phyloP scores from a whole-genome alignment of 1,140 invertebrate species.

The Drosophila carrolli region DNA sequence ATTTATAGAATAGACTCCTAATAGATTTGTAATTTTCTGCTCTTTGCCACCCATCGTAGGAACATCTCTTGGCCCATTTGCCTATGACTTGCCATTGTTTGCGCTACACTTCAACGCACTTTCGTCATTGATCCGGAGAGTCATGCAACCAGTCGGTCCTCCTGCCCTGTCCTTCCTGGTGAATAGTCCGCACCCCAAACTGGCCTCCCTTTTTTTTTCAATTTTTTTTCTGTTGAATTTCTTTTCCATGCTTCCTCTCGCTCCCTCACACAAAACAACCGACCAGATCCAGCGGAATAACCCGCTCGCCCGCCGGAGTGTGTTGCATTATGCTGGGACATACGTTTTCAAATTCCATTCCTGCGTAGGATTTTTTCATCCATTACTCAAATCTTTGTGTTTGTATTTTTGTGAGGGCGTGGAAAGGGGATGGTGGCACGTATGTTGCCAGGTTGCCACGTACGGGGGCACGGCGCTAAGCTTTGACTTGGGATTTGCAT shows the following conservation, averaged over 20 bases:
- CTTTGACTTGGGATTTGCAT: slow-evolving; percentile 83
- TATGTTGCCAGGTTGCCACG: slow-evolving; percentile 74
- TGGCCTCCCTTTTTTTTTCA: slow-evolving; percentile 16
- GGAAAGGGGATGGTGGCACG: slow-evolving; percentile 4
- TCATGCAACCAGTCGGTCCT: slow-evolving; percentile 17
- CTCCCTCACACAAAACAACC: slow-evolving; percentile 9
- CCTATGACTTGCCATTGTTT: slow-evolving; percentile 76
- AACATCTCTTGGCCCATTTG: slow-evolving; percentile 53
- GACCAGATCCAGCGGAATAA: slow-evolving; percentile 42
- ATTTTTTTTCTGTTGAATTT: slow-evolving; percentile 72
- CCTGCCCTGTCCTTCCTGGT: background rate
- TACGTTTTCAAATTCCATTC: slow-evolving; percentile 80
- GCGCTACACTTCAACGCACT: slow-evolving; percentile 81
- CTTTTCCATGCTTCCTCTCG: slow-evolving; percentile 9
- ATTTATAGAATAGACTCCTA: background rate
- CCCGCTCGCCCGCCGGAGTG: slow-evolving; percentile 37
- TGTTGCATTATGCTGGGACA: slow-evolving; percentile 78
- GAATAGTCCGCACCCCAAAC: slow-evolving; percentile 5
- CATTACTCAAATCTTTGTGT: slow-evolving; percentile 61
- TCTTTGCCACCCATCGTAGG: slow-evolving; percentile 3
- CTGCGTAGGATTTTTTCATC: slow-evolving; percentile 63
- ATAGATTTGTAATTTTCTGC: slow-evolving; percentile 11
- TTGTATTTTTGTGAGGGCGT: slow-evolving; percentile 3
- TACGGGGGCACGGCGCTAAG: slow-evolving; percentile 68
- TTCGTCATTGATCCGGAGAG: slow-evolving; percentile 73